Evolutionary conservation across 2,888 invertebrate genomes (phyloP), one percentile per base, ranked within the genome.

Genomic region (Catocala fraxini): DNA sequence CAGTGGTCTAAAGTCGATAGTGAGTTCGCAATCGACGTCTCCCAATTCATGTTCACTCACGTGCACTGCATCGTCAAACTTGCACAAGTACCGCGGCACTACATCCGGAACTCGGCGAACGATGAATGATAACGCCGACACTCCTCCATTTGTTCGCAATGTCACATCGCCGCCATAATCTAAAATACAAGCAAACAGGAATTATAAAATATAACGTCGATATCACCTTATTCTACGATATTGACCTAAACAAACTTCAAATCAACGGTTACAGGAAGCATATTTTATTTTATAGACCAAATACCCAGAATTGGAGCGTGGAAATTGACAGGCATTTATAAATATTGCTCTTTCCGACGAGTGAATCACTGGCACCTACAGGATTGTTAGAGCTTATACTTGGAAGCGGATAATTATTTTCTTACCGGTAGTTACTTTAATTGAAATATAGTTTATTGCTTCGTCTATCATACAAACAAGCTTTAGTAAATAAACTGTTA

Each of bases 51-150:
- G 97, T 79, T 98, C 98, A 78, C 97, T 97, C 6, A 97, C 95
- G 72, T 96, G 96, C 11, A 98, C 96, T 0, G 97, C 96, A 43
- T 96, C 95, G 76, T 97, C 97, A 49, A 98, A 95, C 82, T 97
- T 96, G 51, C 95, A 90, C 55, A 96, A 88, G 57, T 97, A 95
- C 56, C 96, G 95, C 0, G 97, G 96, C 48, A 98, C 95, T 5
- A 97, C 97, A 72, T 97, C 97, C 0, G 98, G 98, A 0, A 97
- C 98, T 70, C 97, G 95, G n/a, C 97, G 95, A 0, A 97, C 96
- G 59, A 98, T 97, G 77, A 98, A 97, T 10, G 97, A 97, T 11
- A 98, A 86, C 0, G 97, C 97, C 0, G 97, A 97, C 4, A 97
- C 95, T 6, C 97, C 97, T 2, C 97, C 97, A 68, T 97, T 97